Percentiles rank a stretch among this genome's conserved stretches.
These are phyloP conservation scores for Dryocosmus kuriphilus DNA, from an alignment of 2,888 invertebrate genomes.

Conservation along the genomic window DNA sequence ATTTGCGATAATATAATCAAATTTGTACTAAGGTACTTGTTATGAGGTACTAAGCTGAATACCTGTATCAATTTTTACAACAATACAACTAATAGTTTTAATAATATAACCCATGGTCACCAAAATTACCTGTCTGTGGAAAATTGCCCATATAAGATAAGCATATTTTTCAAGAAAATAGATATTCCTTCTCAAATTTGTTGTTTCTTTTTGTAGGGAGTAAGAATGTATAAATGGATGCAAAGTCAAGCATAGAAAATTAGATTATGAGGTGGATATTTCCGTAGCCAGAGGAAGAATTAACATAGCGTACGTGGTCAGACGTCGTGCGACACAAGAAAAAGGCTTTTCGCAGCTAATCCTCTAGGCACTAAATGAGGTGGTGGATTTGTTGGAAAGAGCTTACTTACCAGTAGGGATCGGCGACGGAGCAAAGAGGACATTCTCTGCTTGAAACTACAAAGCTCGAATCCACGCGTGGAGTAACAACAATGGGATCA, in stretches of 20 bases:
- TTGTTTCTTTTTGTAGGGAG: not conserved
- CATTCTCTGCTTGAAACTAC: slow-evolving; percentile 63
- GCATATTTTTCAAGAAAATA: not conserved
- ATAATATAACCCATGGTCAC: no score
- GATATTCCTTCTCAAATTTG: not conserved
- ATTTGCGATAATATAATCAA: no score
- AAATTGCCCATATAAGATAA: no score
- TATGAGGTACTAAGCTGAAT: no score
- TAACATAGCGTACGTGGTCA: slow-evolving; percentile 74
- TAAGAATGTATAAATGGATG: not conserved
- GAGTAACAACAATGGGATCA: slow-evolving; percentile 73
- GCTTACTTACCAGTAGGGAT: slow-evolving; percentile 68
- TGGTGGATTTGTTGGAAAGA: slow-evolving; percentile 77
- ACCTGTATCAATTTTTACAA: no score
- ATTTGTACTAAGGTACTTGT: no score
- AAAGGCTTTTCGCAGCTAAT: slow-evolving; percentile 73
- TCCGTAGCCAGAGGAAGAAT: slow-evolving; percentile 64
- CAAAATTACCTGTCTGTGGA: no score
- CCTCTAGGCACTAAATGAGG: slow-evolving; percentile 75
- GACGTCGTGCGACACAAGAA: slow-evolving; percentile 72
- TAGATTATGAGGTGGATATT: slow-evolving; percentile 60
- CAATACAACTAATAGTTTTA: no score
- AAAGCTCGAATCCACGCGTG: slow-evolving; percentile 73
- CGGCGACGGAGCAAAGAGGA: slow-evolving; percentile 45
- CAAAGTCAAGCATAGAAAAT: slow-evolving; percentile 45